These are phyloP conservation scores for Drosophila mimica DNA, from an alignment of 2,888 invertebrate species.

Conservation along the genomic window DNA sequence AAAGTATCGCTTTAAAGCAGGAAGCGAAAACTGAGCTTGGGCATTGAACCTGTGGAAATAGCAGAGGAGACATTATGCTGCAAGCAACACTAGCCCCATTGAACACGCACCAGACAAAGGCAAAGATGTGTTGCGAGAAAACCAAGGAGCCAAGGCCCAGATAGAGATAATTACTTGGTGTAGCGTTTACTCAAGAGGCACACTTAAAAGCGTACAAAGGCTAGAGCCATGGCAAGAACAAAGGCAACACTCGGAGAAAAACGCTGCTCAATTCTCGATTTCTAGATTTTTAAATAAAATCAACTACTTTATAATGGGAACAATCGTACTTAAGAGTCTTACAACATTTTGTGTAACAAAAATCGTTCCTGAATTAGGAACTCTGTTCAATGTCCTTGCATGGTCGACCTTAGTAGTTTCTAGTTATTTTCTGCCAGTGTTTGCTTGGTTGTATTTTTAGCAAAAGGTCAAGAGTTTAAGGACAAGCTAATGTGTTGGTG, in stretches of 20 bases:
- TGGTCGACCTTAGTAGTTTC: neutral
- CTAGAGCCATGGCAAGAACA: neutral
- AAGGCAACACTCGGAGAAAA: constrained; percentile 1
- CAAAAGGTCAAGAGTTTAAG: constrained; percentile 66
- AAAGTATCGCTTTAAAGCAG: neutral
- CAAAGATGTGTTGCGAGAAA: constrained; percentile 4
- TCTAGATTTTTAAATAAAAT: neutral
- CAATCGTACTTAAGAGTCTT: neutral
- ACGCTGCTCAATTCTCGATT: neutral
- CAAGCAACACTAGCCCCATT: constrained; percentile 71
- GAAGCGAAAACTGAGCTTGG: constrained; percentile 23
- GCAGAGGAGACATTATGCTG: constrained; percentile 1
- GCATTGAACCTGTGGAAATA: constrained; percentile 59
- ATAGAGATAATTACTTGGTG: constrained; percentile 58
- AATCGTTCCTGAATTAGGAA: neutral
- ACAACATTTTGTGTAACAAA: neutral
- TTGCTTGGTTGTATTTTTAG: constrained; percentile 2
- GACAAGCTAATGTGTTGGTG: constrained; percentile 41
- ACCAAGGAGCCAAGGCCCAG: constrained; percentile 26
- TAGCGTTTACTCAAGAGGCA: constrained; percentile 49
- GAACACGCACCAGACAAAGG: constrained; percentile 68
- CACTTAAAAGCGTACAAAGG: constrained; percentile 37
- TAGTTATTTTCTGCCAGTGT: neutral
- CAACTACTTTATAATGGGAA: neutral
- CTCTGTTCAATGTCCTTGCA: neutral